Evolutionary conservation across 2,888 invertebrate species (phyloP), one percentile per base, ranked within the genome.

Genomic region (Branchipolynoe longqiensis): DNA sequence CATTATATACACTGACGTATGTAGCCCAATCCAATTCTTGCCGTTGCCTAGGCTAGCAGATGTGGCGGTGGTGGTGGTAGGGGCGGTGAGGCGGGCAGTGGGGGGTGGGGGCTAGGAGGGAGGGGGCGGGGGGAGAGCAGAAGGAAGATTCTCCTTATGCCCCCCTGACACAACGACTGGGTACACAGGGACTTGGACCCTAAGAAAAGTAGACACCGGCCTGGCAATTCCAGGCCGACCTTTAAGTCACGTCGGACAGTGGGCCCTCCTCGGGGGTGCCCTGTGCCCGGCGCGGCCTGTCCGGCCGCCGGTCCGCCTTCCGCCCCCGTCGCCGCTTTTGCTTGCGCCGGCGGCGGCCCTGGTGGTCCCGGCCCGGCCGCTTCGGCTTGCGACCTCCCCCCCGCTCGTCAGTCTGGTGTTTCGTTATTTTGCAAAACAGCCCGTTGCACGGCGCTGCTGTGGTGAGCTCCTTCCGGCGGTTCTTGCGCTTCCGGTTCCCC

Each of bases 1-100:
- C 69, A 25, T 69, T 69, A 69, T 69, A 36, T 69, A 69, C 69
- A 69, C 8, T 8, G 48, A 12, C n/a, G 36, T 69, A 33, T 69
- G 69, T n/a, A 33, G 69, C 38, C 69, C 69, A 18, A 18, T 69
- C 38, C 36, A 38, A 38, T 38, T 69, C 69, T 38, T 38, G 69
- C 69, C 38, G 69, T 33, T n/a, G 25, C 33, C 33, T 33, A 69
- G 69, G 18, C 14, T 48, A 48, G 36, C 36, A 22, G 36, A 2
- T 38, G 69, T 18, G 38, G 69, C 12, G 69, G 38, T 28, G 69
- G 69, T 36, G n/a, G n/a, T n/a, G n/a, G n/a, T n/a, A n/a, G n/a
- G n/a, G n/a, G n/a, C n/a, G n/a, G n/a, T n/a, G n/a, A n/a, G 48
- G 48, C 8, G 48, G 48, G 48, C 48, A 18, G 48, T 48, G 48